These are phyloP conservation scores for Acanthis flammea DNA, from an alignment of 2,797 vertebrate species.

Conservation along the genomic window DNA sequence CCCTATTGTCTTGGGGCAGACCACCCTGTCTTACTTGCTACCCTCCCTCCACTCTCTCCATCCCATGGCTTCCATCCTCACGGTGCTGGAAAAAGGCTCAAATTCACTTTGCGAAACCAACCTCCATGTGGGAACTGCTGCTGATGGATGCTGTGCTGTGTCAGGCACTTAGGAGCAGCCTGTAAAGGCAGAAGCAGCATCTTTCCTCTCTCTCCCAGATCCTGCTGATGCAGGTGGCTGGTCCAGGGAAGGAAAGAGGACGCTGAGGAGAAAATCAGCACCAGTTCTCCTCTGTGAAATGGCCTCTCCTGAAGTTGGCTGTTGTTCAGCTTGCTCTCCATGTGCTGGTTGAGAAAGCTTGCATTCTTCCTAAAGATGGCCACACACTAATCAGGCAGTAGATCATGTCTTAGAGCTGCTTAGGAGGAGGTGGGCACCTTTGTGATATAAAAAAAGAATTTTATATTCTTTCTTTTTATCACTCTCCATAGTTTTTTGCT, in stretches of 20 bases:
- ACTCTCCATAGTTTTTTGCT: neutral
- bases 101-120: neutral
- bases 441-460: neutral
- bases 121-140: neutral
- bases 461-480: neutral
- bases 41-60: neutral
- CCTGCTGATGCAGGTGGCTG: neutral
- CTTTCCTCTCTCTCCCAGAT: neutral
- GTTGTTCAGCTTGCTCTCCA: neutral
- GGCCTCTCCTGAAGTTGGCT: slow-evolving; percentile 23
- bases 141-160: neutral
- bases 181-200: neutral
- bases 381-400: neutral
- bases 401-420: neutral
- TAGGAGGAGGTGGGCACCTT: neutral
- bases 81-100: neutral
- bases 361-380: neutral
- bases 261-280: neutral
- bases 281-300: neutral
- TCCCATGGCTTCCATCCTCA: fast-evolving
- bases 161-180: neutral
- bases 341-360: neutral
- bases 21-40: neutral
- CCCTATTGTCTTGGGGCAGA: neutral
- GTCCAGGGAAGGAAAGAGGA: neutral